Evolutionary conservation across 2,888 invertebrate genomes (phyloP), one percentile per base, ranked within the genome.

Genomic region (Thymelicus acteon): DNA sequence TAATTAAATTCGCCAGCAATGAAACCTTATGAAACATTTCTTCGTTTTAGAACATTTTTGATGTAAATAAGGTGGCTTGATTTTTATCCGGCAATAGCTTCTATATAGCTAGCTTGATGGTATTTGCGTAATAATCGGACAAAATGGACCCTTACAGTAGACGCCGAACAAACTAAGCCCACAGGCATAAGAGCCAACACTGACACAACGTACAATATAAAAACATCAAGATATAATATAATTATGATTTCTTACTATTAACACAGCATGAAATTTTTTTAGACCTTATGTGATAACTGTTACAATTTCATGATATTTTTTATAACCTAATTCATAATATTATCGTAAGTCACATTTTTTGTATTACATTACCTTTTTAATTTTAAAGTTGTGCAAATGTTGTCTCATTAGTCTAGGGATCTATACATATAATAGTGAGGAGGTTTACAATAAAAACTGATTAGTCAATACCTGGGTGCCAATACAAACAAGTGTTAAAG

Each of bases 401-500:
- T 71, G 65, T 13, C 57, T 68, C 60, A 31, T 69, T 57, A 61
- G 31, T 63, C 48, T 58, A 48, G 62, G 67, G 61, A 62, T 37
- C 54, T 52, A 61, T 40, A 71, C 71, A 62, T 19, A 71, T 19
- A 60, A 58, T 64, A 71, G 57, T 67, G 67, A 67, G 65, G 70
- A 77, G 75, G 75, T 79, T 78, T 79, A 87, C 81, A 78, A 76
- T 74, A 76, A 82, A 83, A 84, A 81, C 76, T 80, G 85, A 91
- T 93, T 92, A 92, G 92, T 91, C 87, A 89, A 83, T 84, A 82
- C 84, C 86, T 88, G 88, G 79, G 78, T 80, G 84, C 81, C 77
- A 85, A 91, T 91, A 93, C 92, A 93, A 90, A 91, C 91, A 92
- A 92, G 93, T 91, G 92, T 93, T 93, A 93, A 91, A 87, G 88